A percentile compares a stretch with the other conserved stretches of the same genome.
These are phyloP conservation scores for Agonum fuliginosum DNA, from an alignment of 2,888 invertebrate species.

Conservation along the genomic window DNA sequence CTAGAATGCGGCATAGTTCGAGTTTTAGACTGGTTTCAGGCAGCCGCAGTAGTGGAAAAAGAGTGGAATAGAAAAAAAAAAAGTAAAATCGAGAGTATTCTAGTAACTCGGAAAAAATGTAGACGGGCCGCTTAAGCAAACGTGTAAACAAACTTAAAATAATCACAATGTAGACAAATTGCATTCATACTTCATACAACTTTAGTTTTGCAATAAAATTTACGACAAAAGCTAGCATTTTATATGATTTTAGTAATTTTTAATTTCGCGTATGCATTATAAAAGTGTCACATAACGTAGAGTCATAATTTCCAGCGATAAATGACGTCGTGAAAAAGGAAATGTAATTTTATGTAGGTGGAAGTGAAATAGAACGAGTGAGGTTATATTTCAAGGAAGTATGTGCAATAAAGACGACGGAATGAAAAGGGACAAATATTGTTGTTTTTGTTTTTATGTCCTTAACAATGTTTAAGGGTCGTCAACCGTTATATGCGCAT, in stretches of 20 bases:
- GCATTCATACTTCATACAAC: neutral
- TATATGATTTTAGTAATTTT: constrained; percentile 53
- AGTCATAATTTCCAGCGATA: constrained; percentile 47
- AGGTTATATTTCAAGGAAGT: constrained; percentile 15
- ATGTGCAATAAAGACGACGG: constrained; percentile 21
- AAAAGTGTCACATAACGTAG: constrained; percentile 52
- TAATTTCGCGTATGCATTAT: constrained; percentile 53
- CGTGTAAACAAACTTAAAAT: constrained; percentile 30
- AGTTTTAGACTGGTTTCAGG: too few species aligned
- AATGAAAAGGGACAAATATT: constrained; percentile 1
- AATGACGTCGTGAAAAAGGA: constrained; percentile 27
- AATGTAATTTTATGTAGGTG: neutral
- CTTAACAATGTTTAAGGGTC: neutral
- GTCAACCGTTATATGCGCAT: too few species aligned
- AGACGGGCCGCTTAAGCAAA: too few species aligned
- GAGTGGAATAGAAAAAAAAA: too few species aligned
- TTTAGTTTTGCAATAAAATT: constrained; percentile 12
- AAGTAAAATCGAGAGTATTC: too few species aligned
- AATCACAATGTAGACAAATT: constrained; percentile 22
- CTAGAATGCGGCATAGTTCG: too few species aligned
- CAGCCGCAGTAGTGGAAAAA: too few species aligned
- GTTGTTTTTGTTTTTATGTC: constrained; percentile 12
- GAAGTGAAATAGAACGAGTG: neutral
- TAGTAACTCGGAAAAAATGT: too few species aligned
- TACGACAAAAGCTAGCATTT: neutral